These are phyloP conservation scores for Zaprionus obscuricornis DNA, from an alignment of 2,888 invertebrate genomes.

Conservation along the genomic window DNA sequence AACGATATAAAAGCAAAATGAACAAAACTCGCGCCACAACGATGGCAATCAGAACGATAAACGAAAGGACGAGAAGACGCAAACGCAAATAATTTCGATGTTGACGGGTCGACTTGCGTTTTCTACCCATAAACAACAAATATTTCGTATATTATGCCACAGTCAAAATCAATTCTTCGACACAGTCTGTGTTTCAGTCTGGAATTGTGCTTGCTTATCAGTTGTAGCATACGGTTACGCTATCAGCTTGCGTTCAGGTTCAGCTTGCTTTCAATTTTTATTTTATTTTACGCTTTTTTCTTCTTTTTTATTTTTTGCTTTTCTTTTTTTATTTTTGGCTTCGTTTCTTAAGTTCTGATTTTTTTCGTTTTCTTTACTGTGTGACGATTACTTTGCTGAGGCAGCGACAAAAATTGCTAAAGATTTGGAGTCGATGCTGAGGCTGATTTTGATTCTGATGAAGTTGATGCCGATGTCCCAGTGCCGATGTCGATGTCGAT, in stretches of 20 bases:
- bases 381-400: constrained; percentile 53
- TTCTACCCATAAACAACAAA: constrained; percentile 83
- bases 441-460: background rate
- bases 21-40: constrained; percentile 72
- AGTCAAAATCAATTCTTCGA: constrained; percentile 66
- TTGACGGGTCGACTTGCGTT: constrained; percentile 83
- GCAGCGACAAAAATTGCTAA: constrained; percentile 51
- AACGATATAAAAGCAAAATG: constrained; percentile 79
- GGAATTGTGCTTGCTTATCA: too few species aligned
- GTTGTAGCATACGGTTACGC: constrained; percentile 8
- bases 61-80: constrained; percentile 80
- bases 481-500: background rate
- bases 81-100: constrained; percentile 84
- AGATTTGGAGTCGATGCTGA: constrained; percentile 42
- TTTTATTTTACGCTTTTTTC: too few species aligned
- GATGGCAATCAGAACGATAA: constrained; percentile 73
- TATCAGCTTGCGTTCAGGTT: too few species aligned
- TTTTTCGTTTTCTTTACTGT: background rate
- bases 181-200: constrained; percentile 18
- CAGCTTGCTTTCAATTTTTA: too few species aligned
- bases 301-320: too few species aligned
- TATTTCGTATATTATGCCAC: constrained; percentile 66
- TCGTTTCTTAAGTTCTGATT: constrained; percentile 6
- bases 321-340: background rate
- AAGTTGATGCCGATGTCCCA: background rate